Conservation (phyloP, 2,888 invertebrate genomes). For the Drosophila kokeensis region DNA sequence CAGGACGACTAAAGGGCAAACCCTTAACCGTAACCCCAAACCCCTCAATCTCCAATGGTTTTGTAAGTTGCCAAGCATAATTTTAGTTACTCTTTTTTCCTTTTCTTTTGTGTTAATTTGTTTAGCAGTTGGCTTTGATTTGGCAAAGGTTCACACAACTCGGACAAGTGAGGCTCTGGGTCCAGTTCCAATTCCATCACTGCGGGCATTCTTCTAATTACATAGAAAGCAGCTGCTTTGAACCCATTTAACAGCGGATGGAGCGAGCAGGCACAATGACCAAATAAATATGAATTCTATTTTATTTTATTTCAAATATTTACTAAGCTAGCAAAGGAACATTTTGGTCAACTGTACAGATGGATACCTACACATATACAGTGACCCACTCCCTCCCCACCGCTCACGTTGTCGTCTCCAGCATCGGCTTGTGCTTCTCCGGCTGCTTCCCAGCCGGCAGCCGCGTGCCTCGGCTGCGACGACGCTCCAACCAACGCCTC, state of each 20-base stretch:
- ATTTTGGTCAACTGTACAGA: constrained; percentile 40
- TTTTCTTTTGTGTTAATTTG: constrained; percentile 30
- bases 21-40: constrained; percentile 44
- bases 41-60: background rate
- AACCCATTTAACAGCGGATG: constrained; percentile 51
- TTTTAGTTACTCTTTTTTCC: constrained; percentile 21
- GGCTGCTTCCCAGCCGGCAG: constrained; percentile 36
- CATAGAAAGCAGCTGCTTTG: constrained; percentile 59
- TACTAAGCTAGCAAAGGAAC: constrained; percentile 74
- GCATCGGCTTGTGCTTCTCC: constrained; percentile 30
- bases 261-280: background rate
- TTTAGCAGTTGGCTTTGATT: constrained; percentile 64
- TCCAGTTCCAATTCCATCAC: constrained; percentile 35
- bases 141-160: constrained; percentile 28
- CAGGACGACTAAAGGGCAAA: constrained; percentile 47
- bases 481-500: constrained; percentile 86
- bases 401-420: constrained; percentile 66
- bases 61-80: background rate
- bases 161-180: constrained; percentile 11
- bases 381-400: background rate
- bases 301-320: constrained; percentile 68
- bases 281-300: constrained; percentile 65
- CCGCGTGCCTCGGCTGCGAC: constrained; percentile 44
- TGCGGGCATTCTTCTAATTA: constrained; percentile 76
- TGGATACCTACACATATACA: constrained; percentile 1